phyloP scores from a whole-genome alignment of 2,888 invertebrate genomes.

The Adineta ricciae region DNA sequence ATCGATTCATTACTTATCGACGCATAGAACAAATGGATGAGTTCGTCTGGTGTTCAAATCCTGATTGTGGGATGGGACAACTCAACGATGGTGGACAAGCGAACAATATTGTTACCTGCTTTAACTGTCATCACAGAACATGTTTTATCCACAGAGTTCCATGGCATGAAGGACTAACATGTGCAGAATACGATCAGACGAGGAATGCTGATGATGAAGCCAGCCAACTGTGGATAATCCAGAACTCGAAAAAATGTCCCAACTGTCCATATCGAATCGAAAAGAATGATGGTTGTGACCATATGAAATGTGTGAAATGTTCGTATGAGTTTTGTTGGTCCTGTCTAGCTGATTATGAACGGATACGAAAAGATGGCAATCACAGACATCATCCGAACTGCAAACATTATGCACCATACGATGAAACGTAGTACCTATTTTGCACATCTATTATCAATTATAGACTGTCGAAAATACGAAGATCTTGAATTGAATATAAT shows the following conservation, averaged over 20 bases:
- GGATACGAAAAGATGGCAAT: too few species aligned
- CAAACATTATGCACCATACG: too few species aligned
- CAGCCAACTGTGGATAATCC: background rate
- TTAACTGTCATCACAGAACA: background rate
- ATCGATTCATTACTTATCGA: background rate
- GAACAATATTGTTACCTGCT: background rate
- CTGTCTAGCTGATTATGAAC: too few species aligned
- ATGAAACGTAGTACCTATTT: too few species aligned
- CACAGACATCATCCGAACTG: too few species aligned
- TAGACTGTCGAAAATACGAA: too few species aligned
- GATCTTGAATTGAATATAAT: too few species aligned
- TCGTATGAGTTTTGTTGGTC: background rate
- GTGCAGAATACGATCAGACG: background rate
- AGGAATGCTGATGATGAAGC: background rate
- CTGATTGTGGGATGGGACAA: background rate
- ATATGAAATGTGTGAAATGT: slow-evolving; percentile 8
- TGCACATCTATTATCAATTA: too few species aligned
- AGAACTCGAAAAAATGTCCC: background rate
- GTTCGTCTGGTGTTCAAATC: background rate
- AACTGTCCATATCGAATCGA: background rate
- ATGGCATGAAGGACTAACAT: background rate
- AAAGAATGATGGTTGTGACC: background rate
- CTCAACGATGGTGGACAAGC: background rate
- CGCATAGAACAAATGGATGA: background rate
- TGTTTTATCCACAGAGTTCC: background rate